phyloP scores from a whole-genome alignment of 2,888 invertebrate species.

The Meghimatium bilineatum region DNA sequence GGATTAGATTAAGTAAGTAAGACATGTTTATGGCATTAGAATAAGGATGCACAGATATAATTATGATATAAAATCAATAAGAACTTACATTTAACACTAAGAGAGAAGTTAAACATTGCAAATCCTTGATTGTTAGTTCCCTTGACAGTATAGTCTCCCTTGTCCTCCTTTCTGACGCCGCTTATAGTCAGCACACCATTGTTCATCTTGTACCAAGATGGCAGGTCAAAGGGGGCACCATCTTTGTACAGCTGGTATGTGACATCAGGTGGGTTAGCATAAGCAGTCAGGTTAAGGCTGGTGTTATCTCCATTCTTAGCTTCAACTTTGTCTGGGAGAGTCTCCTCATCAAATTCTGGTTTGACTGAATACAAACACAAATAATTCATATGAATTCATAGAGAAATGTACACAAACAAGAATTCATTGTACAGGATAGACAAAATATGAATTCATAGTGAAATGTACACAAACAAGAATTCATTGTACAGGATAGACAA shows the following conservation, averaged over 20 bases:
- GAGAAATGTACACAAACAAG: background rate
- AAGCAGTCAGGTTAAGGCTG: constrained; percentile 87
- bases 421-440: too few relatives aligned
- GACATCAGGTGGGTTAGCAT: constrained; percentile 89
- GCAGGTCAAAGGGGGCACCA: constrained; percentile 51
- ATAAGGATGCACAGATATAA: too few relatives aligned
- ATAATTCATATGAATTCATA: background rate
- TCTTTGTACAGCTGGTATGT: constrained; percentile 91
- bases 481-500: too few relatives aligned
- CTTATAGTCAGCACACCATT: constrained; percentile 88
- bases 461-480: too few relatives aligned
- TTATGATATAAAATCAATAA: too few relatives aligned
- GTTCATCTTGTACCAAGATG: constrained; percentile 79
- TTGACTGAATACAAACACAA: constrained; percentile 39
- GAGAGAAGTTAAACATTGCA: constrained; percentile 85
- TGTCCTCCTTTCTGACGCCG: constrained; percentile 86
- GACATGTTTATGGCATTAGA: too few relatives aligned
- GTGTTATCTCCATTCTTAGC: constrained; percentile 86
- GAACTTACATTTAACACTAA: constrained; percentile 86
- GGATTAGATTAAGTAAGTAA: too few relatives aligned
- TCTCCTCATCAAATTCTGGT: constrained; percentile 48
- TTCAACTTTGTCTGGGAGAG: constrained; percentile 69
- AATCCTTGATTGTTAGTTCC: constrained; percentile 93
- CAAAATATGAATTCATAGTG: too few relatives aligned
- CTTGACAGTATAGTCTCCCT: constrained; percentile 90